Evolutionary conservation across 2,888 invertebrate genomes (phyloP).

Genomic region (Gortyna flavago): DNA sequence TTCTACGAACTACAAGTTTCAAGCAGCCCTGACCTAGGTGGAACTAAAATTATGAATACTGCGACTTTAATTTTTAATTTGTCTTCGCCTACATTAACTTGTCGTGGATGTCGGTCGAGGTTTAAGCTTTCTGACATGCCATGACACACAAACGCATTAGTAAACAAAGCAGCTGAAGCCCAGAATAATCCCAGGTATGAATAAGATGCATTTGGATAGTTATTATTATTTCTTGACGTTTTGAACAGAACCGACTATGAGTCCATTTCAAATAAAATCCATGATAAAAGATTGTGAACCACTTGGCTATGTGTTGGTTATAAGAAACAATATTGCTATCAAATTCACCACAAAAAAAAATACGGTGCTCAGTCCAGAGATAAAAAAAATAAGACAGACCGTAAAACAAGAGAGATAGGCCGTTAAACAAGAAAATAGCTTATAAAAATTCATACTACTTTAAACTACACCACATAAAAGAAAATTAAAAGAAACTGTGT

Average conservation of each 20-base stretch:
- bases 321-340: not conserved
- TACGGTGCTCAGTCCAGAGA: too few relatives aligned
- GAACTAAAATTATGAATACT: not conserved
- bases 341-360: too few relatives aligned
- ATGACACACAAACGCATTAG: constrained; percentile 6
- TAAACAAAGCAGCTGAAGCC: not conserved
- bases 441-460: constrained; percentile 13
- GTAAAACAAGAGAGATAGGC: too few relatives aligned
- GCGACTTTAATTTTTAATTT: not conserved
- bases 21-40: constrained; percentile 1
- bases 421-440: constrained; percentile 19
- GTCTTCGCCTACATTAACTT: not conserved
- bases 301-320: not conserved
- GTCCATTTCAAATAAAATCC: not conserved
- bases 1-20: not conserved
- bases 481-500: constrained; percentile 22
- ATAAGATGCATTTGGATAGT: not conserved
- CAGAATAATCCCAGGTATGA: not conserved
- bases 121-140: not conserved
- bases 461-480: constrained; percentile 41
- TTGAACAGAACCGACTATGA: not conserved
- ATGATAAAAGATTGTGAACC: not conserved
- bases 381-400: too few relatives aligned
- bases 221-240: not conserved
- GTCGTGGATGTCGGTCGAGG: constrained; percentile 11